Conservation (phyloP, 2,113 vertebrate genomes). For the Chaenocephalus aceratus region DNA sequence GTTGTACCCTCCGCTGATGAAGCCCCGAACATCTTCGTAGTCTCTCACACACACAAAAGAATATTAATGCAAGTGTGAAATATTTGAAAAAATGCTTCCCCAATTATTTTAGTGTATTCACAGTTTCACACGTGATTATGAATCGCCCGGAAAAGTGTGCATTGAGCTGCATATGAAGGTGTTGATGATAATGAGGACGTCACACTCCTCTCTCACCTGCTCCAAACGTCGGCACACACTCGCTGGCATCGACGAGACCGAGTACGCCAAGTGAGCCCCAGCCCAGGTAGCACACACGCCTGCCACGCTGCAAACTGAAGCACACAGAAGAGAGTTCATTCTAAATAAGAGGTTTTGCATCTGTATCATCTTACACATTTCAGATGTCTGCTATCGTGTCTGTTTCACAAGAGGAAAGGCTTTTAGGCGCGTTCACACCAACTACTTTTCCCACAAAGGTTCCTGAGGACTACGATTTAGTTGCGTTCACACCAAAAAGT, state of each 20-base stretch:
- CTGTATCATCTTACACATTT: background rate
- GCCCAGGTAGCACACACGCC: slow-evolving; percentile 83
- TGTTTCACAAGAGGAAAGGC: background rate
- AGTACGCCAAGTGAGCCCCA: slow-evolving; percentile 84
- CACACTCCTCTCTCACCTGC: slow-evolving; percentile 71
- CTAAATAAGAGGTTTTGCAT: background rate
- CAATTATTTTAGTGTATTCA: background rate
- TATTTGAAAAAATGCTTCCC: no score
- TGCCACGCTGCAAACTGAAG: slow-evolving; percentile 77
- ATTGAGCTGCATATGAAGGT: background rate
- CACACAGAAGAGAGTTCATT: rapidly evolving
- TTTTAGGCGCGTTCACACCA: no score
- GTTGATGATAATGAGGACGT: background rate
- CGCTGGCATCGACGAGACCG: slow-evolving; percentile 85
- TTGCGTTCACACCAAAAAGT: no score
- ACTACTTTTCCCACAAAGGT: no score
- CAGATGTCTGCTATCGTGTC: background rate
- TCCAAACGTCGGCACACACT: slow-evolving; percentile 85
- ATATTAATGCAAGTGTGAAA: background rate
- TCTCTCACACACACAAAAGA: slow-evolving; percentile 68
- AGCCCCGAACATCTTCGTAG: slow-evolving; percentile 81
- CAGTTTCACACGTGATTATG: background rate
- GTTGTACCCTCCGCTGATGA: slow-evolving; percentile 82
- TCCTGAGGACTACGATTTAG: no score
- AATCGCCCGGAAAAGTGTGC: background rate